Evolutionary conservation across 2,888 invertebrate genomes (phyloP).

Genomic region (Tetanocera ferruginea): DNA sequence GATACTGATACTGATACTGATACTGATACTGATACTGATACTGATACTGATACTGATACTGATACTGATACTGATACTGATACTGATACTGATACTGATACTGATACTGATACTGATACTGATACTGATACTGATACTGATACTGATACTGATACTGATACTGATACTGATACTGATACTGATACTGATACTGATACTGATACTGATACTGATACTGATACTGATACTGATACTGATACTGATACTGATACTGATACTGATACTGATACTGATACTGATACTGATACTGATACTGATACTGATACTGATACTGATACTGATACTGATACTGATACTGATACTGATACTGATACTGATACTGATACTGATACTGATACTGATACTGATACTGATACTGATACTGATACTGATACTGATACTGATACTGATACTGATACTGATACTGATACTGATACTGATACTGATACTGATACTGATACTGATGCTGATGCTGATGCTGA

Average conservation of each 20-base stretch:
- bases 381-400: neutral
- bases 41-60: too few relatives aligned
- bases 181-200: neutral
- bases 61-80: too few relatives aligned
- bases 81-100: too few relatives aligned
- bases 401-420: neutral
- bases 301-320: too few relatives aligned
- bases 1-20: too few relatives aligned
- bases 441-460: too few relatives aligned
- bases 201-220: neutral
- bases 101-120: too few relatives aligned
- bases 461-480: too few relatives aligned
- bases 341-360: neutral
- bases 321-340: neutral
- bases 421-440: neutral
- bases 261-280: too few relatives aligned
- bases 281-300: too few relatives aligned
- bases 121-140: neutral
- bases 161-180: neutral
- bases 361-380: neutral
- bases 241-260: neutral
- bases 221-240: neutral
- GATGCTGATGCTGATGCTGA: too few relatives aligned
- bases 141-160: neutral
- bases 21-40: too few relatives aligned